These are phyloP conservation scores for Sebastes schlegelii DNA, from an alignment of 2,113 vertebrate genomes.

Conservation along the genomic window DNA sequence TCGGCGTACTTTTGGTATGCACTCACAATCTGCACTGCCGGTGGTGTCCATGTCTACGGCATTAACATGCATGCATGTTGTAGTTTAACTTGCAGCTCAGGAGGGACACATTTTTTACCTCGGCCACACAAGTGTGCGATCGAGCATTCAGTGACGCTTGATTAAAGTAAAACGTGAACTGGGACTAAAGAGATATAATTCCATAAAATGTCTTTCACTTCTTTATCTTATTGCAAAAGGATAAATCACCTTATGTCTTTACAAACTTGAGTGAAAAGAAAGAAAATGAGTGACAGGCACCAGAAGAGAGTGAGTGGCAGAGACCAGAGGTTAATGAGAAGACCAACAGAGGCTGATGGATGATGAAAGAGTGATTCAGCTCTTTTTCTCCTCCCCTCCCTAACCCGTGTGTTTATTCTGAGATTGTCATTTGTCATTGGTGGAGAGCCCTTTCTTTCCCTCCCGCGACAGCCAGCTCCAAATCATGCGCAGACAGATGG, in stretches of 20 bases:
- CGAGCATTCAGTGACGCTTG: neutral
- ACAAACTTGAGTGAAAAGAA: constrained; percentile 27
- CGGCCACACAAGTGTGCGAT: constrained; percentile 1
- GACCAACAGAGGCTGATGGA: constrained; percentile 65
- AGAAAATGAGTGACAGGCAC: constrained; percentile 52
- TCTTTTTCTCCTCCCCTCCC: constrained; percentile 57
- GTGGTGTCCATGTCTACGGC: constrained; percentile 20
- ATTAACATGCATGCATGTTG: constrained; percentile 34
- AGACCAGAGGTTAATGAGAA: constrained; percentile 71
- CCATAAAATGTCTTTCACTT: neutral
- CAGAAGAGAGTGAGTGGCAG: constrained; percentile 52
- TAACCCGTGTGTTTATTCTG: constrained; percentile 74
- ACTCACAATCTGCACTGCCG: constrained; percentile 46
- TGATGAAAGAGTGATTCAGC: constrained; percentile 78
- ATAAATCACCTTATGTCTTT: neutral
- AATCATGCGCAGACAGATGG: constrained; percentile 79
- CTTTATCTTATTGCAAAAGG: neutral
- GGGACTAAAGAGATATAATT: neutral
- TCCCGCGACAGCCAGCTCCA: constrained; percentile 69
- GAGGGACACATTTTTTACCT: neutral
- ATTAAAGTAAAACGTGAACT: neutral
- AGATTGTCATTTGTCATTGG: constrained; percentile 79
- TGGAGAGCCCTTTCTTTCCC: constrained; percentile 71
- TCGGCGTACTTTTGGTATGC: constrained; percentile 58
- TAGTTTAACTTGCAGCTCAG: neutral